These are phyloP conservation scores for Papilio machaon DNA, from an alignment of 1,140 invertebrate species.

Conservation along the genomic window DNA sequence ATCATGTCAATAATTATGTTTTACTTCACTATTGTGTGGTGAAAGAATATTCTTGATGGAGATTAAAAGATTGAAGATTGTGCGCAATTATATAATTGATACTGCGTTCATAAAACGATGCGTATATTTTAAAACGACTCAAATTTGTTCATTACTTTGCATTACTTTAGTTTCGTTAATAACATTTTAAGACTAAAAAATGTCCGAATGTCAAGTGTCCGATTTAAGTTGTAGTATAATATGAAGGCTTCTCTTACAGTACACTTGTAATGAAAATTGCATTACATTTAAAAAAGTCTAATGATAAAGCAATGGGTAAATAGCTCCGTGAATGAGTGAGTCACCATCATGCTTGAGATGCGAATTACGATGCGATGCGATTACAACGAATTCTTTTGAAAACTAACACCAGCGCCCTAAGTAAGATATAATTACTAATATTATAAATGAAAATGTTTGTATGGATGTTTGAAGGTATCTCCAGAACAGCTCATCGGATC, in stretches of 20 bases:
- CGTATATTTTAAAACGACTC: background rate
- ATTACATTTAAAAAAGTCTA: background rate
- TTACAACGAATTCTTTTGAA: background rate
- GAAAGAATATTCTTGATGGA: constrained; percentile 10
- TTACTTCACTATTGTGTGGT: constrained; percentile 4
- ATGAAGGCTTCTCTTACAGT: too few relatives aligned
- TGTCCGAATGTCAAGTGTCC: too few relatives aligned
- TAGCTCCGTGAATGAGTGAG: background rate
- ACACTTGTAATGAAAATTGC: background rate
- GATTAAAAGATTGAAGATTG: constrained; percentile 2
- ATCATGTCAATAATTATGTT: background rate
- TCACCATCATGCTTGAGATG: background rate
- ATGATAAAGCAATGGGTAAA: background rate
- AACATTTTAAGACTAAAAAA: too few relatives aligned
- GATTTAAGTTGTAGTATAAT: too few relatives aligned
- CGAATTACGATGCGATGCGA: background rate
- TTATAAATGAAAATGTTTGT: too few relatives aligned
- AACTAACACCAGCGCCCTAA: background rate
- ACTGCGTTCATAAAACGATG: background rate
- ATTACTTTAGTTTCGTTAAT: too few relatives aligned
- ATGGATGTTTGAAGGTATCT: too few relatives aligned
- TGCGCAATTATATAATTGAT: background rate
- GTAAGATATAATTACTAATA: too few relatives aligned
- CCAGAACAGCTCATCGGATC: too few relatives aligned
- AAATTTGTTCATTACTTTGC: background rate